phyloP scores from a whole-genome alignment of 2,888 invertebrate species.

The Drosophila neonasuta region DNA sequence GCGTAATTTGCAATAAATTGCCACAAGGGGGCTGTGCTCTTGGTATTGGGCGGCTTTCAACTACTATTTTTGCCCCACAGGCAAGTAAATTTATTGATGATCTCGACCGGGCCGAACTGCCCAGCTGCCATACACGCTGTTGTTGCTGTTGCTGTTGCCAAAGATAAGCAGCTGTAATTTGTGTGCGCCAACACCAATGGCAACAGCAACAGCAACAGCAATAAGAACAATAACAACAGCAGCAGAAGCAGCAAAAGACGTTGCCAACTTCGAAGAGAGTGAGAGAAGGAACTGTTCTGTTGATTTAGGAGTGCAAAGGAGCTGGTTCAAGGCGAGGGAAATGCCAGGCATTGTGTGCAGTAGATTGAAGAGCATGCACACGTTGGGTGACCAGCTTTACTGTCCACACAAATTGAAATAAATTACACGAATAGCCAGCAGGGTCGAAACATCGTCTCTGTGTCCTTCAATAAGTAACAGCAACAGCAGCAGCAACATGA shows the following conservation, averaged over 20 bases:
- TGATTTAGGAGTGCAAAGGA: conserved; percentile 67
- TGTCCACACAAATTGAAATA: conserved; percentile 78
- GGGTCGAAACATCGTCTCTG: conserved; percentile 53
- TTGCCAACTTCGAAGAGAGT: conserved; percentile 35
- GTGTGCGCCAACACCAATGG: conserved; percentile 73
- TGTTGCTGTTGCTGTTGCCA: conserved; percentile 64
- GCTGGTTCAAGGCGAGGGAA: conserved; percentile 6
- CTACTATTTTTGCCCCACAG: conserved; percentile 63
- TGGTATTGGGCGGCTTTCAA: conserved; percentile 46
- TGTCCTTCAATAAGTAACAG: conserved; percentile 59
- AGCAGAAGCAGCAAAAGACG: conserved; percentile 45
- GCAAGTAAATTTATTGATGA: conserved; percentile 74
- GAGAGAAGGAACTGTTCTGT: conserved; percentile 31
- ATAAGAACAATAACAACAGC: conserved; percentile 16
- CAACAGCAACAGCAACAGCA: conserved; percentile 42
- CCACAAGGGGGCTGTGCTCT: conserved; percentile 47
- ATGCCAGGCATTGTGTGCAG: conserved; percentile 56
- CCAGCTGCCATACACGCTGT: conserved; percentile 34
- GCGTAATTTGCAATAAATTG: conserved; percentile 77
- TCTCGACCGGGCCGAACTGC: conserved; percentile 52
- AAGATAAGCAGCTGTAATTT: conserved; percentile 77
- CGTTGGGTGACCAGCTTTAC: conserved; percentile 59
- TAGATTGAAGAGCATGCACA: conserved; percentile 70
- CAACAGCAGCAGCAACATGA: conserved; percentile 18
- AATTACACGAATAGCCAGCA: conserved; percentile 69